Base-by-base conservation (phyloP, 2,113 vertebrate species). In the Cyprinodon tularosa region DNA sequence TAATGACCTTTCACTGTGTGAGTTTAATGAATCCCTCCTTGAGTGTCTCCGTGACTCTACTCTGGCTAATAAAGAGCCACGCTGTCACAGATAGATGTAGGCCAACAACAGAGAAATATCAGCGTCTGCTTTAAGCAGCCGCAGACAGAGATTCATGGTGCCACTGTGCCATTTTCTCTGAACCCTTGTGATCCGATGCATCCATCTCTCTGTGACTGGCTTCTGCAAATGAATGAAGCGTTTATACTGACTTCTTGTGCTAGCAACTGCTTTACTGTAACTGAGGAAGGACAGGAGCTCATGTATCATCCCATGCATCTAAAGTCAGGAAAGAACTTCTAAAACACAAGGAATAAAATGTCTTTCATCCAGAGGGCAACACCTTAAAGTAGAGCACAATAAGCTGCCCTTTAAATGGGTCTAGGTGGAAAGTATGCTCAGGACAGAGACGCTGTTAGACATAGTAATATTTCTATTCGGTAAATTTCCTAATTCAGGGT, bases 221-320 rank as follows among this genome's bases (percentile, higher is more conserved):
- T 57, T 38, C 66, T 38, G 68, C 80, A 20, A 62, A 85, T 88
- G 86, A 92, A 92, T 90, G 29, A 61, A 66, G 78, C 76, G 78
- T 90, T 91, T 91, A 86, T 91, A 48, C 68, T 8, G 69, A 88
- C 76, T 79, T 90, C 87, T 76, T 61, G 84, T 70, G 82, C 81
- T 60, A 64, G 72, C 70, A 45, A 42, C 80, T 79, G 71, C 68
- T 72, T 88, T 85, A 88, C 90, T 92, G 91, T 92, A 64, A 84
- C 71, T 74, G 80, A 86, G 83, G 80, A 74, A 82, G 85, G 74
- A n/a, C 86, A 73, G 39, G 40, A 88, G 78, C 81, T 67, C 57
- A 71, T 10, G 17, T 50, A 72, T 83, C 81, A 69, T 66, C 72
- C 59, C 66, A 67, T 80, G 76, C 74, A 66, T 79, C 78, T 73